Evolutionary conservation across 2,113 vertebrate species (phyloP).

Genomic region (Gopherus flavomarginatus): DNA sequence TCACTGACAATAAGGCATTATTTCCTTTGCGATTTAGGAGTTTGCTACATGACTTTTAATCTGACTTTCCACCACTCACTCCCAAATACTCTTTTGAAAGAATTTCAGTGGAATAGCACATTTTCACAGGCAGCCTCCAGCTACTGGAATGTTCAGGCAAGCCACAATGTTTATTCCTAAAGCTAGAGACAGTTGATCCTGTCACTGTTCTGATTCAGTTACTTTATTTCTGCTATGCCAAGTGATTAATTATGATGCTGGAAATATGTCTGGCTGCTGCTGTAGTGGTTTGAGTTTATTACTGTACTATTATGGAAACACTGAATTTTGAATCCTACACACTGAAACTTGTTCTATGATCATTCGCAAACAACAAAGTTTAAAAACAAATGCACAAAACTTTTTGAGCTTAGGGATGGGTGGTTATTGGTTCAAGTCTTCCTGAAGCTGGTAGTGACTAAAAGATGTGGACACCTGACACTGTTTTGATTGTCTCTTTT

Average conservation of each 20-base stretch:
- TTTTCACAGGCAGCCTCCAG: neutral
- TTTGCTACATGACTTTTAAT: neutral
- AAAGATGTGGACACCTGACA: neutral
- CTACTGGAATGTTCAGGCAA: neutral
- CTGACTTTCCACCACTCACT: neutral
- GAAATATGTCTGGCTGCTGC: neutral
- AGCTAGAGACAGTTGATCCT: accelerated
- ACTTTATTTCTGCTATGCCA: neutral
- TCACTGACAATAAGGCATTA: neutral
- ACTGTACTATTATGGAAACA: neutral
- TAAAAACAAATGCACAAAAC: neutral
- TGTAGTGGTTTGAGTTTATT: neutral
- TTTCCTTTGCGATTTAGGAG: neutral
- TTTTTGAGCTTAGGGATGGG: neutral
- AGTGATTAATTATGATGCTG: accelerated
- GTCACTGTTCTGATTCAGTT: neutral
- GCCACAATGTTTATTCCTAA: neutral
- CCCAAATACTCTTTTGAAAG: neutral
- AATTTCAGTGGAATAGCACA: accelerated
- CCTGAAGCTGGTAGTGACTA: accelerated
- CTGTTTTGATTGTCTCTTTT: neutral
- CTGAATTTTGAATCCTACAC: neutral
- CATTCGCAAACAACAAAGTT: neutral
- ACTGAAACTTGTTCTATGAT: accelerated
- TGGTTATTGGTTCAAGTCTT: neutral